These are phyloP conservation scores for Spea bombifrons DNA, from an alignment of 2,113 vertebrate genomes.

Conservation along the genomic window DNA sequence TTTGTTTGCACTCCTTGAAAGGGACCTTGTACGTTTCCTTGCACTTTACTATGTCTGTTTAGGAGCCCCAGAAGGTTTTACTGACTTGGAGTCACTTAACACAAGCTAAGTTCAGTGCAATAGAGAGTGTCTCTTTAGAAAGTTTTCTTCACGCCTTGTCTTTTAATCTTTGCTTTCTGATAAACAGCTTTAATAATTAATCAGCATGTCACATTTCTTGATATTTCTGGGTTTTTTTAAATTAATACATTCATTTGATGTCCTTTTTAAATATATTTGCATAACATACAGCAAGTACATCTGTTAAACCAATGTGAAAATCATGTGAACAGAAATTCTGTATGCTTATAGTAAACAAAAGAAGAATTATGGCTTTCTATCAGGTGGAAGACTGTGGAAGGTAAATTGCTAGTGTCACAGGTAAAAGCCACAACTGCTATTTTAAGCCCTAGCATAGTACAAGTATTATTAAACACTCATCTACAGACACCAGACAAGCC, in stretches of 20 bases:
- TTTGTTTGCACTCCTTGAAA: no score
- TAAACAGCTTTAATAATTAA: slow-evolving; percentile 39
- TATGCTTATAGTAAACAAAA: no score
- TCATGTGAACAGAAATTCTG: neutral
- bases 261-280: slow-evolving; percentile 47
- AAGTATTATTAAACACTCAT: no score
- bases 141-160: slow-evolving; percentile 10
- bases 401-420: no score
- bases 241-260: slow-evolving; percentile 35
- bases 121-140: neutral
- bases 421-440: no score
- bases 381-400: no score
- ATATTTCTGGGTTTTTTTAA: slow-evolving; percentile 37
- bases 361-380: no score
- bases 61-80: no score
- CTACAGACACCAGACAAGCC: no score
- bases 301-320: slow-evolving; percentile 1
- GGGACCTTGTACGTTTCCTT: no score
- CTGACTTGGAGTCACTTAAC: neutral
- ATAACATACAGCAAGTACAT: slow-evolving; percentile 10
- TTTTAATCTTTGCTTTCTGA: slow-evolving; percentile 23
- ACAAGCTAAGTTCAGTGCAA: slow-evolving; percentile 13
- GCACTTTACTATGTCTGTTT: no score
- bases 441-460: no score
- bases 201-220: slow-evolving; percentile 40